Evolutionary conservation across 2,797 vertebrate species (phyloP), one percentile per base, ranked within the genome.

Genomic region (Pangasius mekongensis): DNA sequence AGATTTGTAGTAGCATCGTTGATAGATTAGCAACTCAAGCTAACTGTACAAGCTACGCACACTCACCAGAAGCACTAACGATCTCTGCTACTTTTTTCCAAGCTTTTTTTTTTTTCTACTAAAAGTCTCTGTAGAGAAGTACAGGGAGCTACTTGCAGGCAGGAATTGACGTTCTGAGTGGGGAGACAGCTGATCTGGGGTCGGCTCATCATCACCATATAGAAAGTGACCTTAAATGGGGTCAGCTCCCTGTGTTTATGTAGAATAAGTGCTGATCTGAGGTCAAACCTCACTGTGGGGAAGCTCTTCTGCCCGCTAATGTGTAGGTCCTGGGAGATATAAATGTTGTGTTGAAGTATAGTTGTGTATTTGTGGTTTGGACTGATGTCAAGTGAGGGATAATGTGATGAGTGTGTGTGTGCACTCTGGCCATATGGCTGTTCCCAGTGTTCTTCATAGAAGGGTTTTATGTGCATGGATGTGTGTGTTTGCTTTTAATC

Each of bases 331-430:
- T 14, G 10, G 13, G 20, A 5, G 76, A 36, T 10, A 13, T 24
- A 76, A 2, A 27, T 77, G 74, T 77, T 77, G 43, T 52, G 74
- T 77, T 30, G 47, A 77, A 52, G 76, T 78, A 33, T 54, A 47
- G 24, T 47, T 74, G 39, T 24, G 71, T 24, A 33, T 33, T 54
- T 78, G 76, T 78, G 76, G 76, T 78, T 78, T 78, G 76, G 49
- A 78, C 20, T 27, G 76, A 54, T 78, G 49, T 78, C 20, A n/a
- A 52, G 47, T n/a, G 47, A 77, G 5, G 47, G 27, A 52, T 49
- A 6, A 30, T n/a, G 43, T n/a, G 13, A 52, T 33, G 33, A 33
- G 67, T 36, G 69, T 69, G 30, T 66, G n/a, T 13, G n/a, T 14
- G 30, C 10, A n/a, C 13, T 54, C 76, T 52, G 13, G 13, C 74